Evolutionary conservation across 2,888 invertebrate genomes (phyloP), one percentile per base, ranked within the genome.

Genomic region (Catonia carolina): DNA sequence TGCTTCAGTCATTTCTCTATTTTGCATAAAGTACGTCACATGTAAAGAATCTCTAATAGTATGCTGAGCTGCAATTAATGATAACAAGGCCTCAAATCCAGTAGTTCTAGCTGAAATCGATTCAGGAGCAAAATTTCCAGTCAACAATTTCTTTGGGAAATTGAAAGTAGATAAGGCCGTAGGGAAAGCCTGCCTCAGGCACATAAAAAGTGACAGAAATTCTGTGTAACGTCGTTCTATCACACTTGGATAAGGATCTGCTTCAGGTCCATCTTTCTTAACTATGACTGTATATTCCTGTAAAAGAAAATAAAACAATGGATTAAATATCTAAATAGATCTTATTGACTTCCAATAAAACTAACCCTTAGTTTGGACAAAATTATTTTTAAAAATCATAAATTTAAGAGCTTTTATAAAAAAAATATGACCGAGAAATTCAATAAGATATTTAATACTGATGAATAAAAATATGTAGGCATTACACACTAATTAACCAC

Each of bases 191-290:
- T 78, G 80, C 65, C 78, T 82, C 20, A 87, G 71, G 2, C 76
- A 75, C 62, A 76, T 78, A 67, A 81, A 85, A 2, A 87, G 73
- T 60, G 79, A 79, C 51, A 81, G 72, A 69, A 86, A 87, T 65
- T 86, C 82, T 6, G 85, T 85, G 69, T 87, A 87, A 63, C 86
- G 76, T 52, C 86, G 73, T 66, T 85, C 84, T 48, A 86, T 80
- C 59, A 77, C 77, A 0, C 80, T 81, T 15, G 85, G 83, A 61
- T 80, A 77, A 33, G 75, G 70, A 71, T 85, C 85, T 61, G 73
- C 72, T 62, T 71, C 74, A 15, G 74, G 72, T n/a, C 77, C 74
- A 63, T 81, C 78, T 67, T 80, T 82, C 36, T 80, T 73, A 31
- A 83, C 80, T 69, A 80, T 80, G 53, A 86, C 67, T 67, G 82